phyloP scores from a whole-genome alignment of 2,113 vertebrate species.

The Taxidea taxus region DNA sequence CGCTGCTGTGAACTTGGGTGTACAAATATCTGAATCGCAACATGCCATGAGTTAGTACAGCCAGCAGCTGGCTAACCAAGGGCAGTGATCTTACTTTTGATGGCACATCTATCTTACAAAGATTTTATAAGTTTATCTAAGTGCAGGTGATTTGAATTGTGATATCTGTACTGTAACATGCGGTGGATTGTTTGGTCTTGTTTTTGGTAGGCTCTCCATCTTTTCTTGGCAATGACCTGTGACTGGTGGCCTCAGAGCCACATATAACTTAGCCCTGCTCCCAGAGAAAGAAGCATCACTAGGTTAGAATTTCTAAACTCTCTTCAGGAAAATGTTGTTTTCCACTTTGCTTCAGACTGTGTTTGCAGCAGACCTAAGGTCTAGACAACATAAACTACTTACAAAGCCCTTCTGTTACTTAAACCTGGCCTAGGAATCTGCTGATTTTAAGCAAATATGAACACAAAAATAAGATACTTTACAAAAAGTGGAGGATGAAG shows the following conservation, averaged over 20 bases:
- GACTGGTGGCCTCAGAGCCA: not conserved
- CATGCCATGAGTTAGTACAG: constrained; percentile 70
- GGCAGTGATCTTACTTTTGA: constrained; percentile 82
- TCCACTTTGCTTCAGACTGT: not conserved
- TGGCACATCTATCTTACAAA: constrained; percentile 79
- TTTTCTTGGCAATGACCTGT: not conserved
- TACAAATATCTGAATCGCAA: not conserved
- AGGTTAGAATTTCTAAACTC: not conserved
- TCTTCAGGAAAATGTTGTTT: not conserved
- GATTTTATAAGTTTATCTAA: constrained; percentile 70
- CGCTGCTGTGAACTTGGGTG: not conserved
- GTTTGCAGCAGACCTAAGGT: not conserved
- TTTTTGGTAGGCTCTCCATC: not conserved
- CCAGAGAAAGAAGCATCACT: not conserved
- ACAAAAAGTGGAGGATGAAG: not conserved
- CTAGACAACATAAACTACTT: not conserved
- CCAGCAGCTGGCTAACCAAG: constrained; percentile 80
- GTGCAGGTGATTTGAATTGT: constrained; percentile 54
- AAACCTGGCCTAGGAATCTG: not conserved
- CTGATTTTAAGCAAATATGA: not conserved
- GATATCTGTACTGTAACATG: not conserved
- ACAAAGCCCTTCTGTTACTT: not conserved
- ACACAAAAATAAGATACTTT: not conserved
- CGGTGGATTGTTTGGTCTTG: not conserved
- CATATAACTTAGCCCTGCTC: not conserved